A percentile compares a stretch with the other conserved stretches of the same genome.
phyloP scores from a whole-genome alignment of 1,140 invertebrate genomes.

The Bombyx mandarina region DNA sequence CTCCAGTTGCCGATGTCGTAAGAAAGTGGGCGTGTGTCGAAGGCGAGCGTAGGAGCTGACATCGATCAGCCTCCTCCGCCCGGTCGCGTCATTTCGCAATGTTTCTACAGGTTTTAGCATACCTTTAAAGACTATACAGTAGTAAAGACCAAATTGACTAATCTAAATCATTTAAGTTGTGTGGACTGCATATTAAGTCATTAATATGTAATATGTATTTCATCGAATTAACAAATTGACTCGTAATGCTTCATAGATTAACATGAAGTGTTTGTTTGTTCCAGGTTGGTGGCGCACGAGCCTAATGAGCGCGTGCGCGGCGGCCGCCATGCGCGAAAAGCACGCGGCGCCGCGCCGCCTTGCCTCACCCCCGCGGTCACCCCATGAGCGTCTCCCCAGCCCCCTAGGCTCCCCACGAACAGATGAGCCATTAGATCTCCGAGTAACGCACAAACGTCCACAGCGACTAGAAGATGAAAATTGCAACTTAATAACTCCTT shows the following conservation, averaged over 20 bases:
- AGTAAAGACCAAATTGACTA: constrained; percentile 13
- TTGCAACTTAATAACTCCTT: constrained; percentile 74
- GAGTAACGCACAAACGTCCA: constrained; percentile 84
- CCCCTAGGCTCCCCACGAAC: constrained; percentile 61
- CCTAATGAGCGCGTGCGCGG: constrained; percentile 69
- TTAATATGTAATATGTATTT: too few relatives aligned
- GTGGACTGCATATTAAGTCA: too few relatives aligned
- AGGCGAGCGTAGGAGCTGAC: constrained; percentile 55
- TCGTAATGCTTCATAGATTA: not conserved
- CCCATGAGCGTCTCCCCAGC: constrained; percentile 40
- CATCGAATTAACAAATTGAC: not conserved
- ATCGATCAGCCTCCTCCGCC: constrained; percentile 45
- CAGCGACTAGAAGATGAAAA: constrained; percentile 81
- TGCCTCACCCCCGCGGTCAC: constrained; percentile 55
- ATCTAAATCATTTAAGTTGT: not conserved
- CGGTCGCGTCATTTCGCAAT: constrained; percentile 48
- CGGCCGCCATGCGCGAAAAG: constrained; percentile 68
- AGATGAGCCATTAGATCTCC: constrained; percentile 86
- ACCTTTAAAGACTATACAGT: constrained; percentile 22
- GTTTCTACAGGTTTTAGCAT: constrained; percentile 31
- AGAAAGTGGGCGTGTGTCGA: constrained; percentile 52
- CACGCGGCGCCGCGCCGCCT: constrained; percentile 69
- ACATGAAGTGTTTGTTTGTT: constrained; percentile 27
- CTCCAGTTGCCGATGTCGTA: constrained; percentile 61
- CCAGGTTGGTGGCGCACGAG: constrained; percentile 66